Conservation (phyloP, 1,140 invertebrate species). For the Protaetia brevitarsis region DNA sequence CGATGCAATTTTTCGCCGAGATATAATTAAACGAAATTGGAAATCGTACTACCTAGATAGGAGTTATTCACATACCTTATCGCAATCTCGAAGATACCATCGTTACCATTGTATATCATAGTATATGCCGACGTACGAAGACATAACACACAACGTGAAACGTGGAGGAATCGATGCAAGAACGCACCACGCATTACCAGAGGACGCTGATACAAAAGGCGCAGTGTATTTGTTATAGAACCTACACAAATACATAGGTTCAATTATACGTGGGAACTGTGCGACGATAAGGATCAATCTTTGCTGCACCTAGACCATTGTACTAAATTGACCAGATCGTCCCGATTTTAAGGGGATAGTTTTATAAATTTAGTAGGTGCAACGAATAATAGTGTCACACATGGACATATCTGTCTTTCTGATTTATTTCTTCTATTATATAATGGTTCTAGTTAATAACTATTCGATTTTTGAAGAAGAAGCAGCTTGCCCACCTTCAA, state of each 20-base stretch:
- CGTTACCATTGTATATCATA: slow-evolving; percentile 6
- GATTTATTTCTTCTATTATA: too few relatives aligned
- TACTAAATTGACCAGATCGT: background rate
- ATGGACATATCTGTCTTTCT: background rate
- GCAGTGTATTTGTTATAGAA: too few relatives aligned
- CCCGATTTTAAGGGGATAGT: background rate
- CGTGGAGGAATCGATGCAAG: too few relatives aligned
- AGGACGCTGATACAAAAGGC: background rate
- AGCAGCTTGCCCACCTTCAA: background rate
- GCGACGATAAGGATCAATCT: background rate
- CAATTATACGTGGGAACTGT: slow-evolving; percentile 5
- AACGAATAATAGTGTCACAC: background rate
- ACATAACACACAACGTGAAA: background rate
- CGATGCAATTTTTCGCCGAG: background rate
- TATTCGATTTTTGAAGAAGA: too few relatives aligned
- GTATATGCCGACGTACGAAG: background rate
- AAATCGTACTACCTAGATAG: too few relatives aligned
- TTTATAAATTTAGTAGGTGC: background rate
- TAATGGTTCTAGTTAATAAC: too few relatives aligned
- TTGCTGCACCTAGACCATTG: slow-evolving; percentile 2
- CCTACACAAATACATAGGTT: too few relatives aligned
- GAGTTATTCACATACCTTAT: slow-evolving; percentile 2
- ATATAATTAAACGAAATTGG: slow-evolving; percentile 2
- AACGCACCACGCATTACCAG: background rate
- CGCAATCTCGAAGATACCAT: background rate